phyloP scores from a whole-genome alignment of 2,797 vertebrate species.

The Phyllotis vaccarum region DNA sequence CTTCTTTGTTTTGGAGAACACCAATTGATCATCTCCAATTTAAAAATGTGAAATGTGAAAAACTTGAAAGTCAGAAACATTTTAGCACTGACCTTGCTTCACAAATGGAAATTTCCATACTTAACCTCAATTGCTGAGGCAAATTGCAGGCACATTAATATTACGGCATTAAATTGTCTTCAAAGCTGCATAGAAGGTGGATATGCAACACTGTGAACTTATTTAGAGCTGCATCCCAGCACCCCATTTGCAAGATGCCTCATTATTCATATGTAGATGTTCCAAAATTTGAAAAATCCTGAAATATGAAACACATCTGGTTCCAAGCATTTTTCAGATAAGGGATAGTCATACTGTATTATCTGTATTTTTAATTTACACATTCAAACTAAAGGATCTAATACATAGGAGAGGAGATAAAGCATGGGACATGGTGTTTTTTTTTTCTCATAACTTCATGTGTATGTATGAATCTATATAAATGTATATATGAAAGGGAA shows the following conservation, averaged over 20 bases:
- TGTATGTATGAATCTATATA: neutral
- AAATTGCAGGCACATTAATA: neutral
- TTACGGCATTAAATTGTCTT: neutral
- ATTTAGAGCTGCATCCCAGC: neutral
- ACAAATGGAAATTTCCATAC: neutral
- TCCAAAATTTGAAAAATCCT: neutral
- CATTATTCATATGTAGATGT: neutral
- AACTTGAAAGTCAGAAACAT: neutral
- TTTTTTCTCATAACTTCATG: neutral
- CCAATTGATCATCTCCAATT: neutral
- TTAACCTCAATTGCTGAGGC: neutral
- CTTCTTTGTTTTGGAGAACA: slow-evolving; percentile 30
- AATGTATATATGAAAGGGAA: too few species aligned
- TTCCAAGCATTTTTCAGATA: neutral
- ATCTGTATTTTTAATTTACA: neutral
- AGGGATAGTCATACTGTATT: neutral
- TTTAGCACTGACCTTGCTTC: neutral
- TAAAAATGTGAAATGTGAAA: neutral
- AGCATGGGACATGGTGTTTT: neutral
- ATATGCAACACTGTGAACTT: neutral
- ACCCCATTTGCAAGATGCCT: neutral
- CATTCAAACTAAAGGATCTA: neutral
- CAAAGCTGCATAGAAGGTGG: neutral
- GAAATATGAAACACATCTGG: neutral
- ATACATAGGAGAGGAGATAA: neutral